phyloP scores from a whole-genome alignment of 2,113 vertebrate species.

The Aramus guarauna region DNA sequence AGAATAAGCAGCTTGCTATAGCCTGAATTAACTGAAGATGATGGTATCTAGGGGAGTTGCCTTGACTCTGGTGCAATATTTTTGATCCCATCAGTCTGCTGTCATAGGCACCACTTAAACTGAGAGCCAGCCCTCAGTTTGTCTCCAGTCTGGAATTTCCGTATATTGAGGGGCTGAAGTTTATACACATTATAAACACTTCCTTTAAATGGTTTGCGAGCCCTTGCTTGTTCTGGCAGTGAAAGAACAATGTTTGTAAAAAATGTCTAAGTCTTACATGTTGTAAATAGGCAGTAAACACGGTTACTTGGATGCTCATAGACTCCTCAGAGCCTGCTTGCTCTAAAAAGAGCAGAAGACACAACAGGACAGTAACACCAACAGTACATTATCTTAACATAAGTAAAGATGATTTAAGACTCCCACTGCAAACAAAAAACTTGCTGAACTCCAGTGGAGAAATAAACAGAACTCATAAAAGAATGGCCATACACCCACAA shows the following conservation, averaged over 20 bases:
- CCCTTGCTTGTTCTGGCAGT: background rate
- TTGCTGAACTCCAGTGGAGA: background rate
- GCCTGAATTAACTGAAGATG: background rate
- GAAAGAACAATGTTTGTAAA: background rate
- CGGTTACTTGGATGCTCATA: background rate
- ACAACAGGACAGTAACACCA: background rate
- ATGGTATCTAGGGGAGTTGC: background rate
- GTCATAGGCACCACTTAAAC: background rate
- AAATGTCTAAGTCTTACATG: background rate
- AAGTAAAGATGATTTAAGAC: background rate
- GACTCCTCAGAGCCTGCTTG: background rate
- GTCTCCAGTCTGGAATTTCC: slow-evolving; percentile 8
- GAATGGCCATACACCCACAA: background rate
- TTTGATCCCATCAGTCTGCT: background rate
- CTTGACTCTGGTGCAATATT: background rate
- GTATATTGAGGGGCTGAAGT: background rate
- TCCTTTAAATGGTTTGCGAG: background rate
- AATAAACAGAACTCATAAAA: background rate
- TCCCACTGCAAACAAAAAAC: background rate
- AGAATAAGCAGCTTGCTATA: background rate
- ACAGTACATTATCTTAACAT: background rate
- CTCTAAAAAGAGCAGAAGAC: background rate
- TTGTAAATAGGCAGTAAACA: background rate
- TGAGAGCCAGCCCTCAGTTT: background rate
- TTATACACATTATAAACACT: background rate